Percentiles rank a stretch among this genome's conserved stretches.
Conservation (phyloP, 2,888 invertebrate genomes). For the Acronicta aceris region DNA sequence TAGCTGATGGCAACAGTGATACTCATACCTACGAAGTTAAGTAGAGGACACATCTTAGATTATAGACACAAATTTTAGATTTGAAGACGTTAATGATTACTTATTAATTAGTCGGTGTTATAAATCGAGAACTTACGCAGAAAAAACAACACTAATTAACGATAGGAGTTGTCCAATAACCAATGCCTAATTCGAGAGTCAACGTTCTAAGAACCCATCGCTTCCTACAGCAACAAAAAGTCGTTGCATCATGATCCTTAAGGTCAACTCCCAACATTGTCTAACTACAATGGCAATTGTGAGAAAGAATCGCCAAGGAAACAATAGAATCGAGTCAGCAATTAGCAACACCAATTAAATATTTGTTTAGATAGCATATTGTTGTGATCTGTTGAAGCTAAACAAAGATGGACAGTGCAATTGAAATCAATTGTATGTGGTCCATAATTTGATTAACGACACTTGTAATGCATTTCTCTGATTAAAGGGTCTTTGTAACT, state of each 20-base stretch:
- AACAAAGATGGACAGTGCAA: slow-evolving; percentile 63
- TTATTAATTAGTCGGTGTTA: too few relatives aligned
- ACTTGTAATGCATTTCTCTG: slow-evolving; percentile 5
- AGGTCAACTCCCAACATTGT: slow-evolving; percentile 88
- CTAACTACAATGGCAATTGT: slow-evolving; percentile 86
- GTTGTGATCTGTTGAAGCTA: slow-evolving; percentile 70
- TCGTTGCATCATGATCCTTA: slow-evolving; percentile 77
- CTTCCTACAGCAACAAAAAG: slow-evolving; percentile 60
- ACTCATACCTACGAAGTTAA: background rate
- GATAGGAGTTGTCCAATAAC: slow-evolving; percentile 17
- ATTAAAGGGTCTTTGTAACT: background rate
- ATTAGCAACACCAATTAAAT: slow-evolving; percentile 86
- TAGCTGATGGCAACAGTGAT: slow-evolving; percentile 17
- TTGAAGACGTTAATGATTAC: background rate
- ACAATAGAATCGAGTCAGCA: slow-evolving; percentile 83
- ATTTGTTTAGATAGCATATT: slow-evolving; percentile 75
- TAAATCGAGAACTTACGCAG: too few relatives aligned
- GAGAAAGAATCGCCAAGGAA: slow-evolving; percentile 79
- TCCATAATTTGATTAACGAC: slow-evolving; percentile 36
- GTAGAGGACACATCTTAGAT: too few relatives aligned
- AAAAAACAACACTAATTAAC: too few relatives aligned
- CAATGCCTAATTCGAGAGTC: slow-evolving; percentile 55
- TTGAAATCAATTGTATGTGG: slow-evolving; percentile 57
- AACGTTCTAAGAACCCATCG: slow-evolving; percentile 64
- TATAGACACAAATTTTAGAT: background rate